A percentile compares a stretch with the other conserved stretches of the same genome.
phyloP scores from a whole-genome alignment of 2,113 vertebrate genomes.

The Struthio camelus region DNA sequence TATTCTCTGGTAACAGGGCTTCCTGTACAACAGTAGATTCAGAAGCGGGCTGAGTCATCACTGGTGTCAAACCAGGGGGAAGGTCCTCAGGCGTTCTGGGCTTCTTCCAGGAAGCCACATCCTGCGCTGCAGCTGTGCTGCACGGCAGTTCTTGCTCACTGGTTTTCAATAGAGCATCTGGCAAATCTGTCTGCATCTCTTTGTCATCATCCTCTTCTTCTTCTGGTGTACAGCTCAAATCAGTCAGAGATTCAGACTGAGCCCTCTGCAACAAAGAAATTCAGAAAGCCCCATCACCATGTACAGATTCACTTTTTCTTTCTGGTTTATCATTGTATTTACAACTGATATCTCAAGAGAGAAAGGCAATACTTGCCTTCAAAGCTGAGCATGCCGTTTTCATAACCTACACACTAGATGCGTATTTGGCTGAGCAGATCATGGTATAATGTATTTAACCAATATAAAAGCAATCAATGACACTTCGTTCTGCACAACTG shows the following conservation, averaged over 20 bases:
- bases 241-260: constrained; percentile 75
- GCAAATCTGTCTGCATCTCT: constrained; percentile 2
- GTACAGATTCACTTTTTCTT: background rate
- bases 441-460: background rate
- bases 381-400: background rate
- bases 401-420: background rate
- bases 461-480: background rate
- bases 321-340: background rate
- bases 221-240: constrained; percentile 72
- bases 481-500: constrained; percentile 14
- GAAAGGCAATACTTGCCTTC: background rate
- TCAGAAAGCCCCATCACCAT: background rate
- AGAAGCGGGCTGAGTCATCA: constrained; percentile 10
- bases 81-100: constrained; percentile 30
- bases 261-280: constrained; percentile 63
- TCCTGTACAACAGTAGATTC: constrained; percentile 54
- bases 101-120: background rate
- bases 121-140: background rate
- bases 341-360: background rate
- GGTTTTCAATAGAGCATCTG: constrained; percentile 39
- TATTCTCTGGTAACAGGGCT: background rate
- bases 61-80: background rate
- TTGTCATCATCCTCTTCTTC: constrained; percentile 70
- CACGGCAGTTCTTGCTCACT: constrained; percentile 3
- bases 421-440: background rate